Base-by-base conservation (phyloP, 2,797 vertebrate genomes). In the Acrossocheilus wenchowensis region DNA sequence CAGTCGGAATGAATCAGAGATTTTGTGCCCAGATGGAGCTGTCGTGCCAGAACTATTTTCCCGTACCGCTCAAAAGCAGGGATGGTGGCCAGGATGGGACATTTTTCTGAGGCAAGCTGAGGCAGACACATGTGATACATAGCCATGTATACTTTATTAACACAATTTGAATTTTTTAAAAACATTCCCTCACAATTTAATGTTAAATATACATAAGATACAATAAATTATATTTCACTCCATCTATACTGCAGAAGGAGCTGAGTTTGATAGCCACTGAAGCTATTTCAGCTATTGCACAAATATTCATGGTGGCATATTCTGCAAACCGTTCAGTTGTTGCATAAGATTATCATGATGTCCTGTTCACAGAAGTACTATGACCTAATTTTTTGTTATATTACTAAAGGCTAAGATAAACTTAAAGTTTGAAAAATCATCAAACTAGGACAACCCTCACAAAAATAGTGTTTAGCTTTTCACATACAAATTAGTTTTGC, bases 1-100 rank as follows among this genome's bases (percentile, higher is more conserved):
- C 71, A 80, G 54, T 71, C 21, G 41, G 48, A 78, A 74, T 60
- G 66, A 64, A 71, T 82, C 77, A 60, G 64, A 64, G 57, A 57
- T 78, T 72, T 39, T 64, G 64, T 78, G 50, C 50, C 66, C 14
- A 64, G 60, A 62, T 21, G 6, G 73, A 85, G 45, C 26, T 39
- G 17, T 23, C 41, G n/a, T 83, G 75, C 80, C 50, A 80, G 9
- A 60, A 83, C 3, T 66, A 62, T 82, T 52, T 74, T 57, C 30
- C 39, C 19, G 64, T 30, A 52, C 48, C 14, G 19, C 69, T 39
- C 15, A 81, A 50, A 83, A 82, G 52, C 66, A 62, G 14, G 30
- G 73, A 84, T 2, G 6, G 69, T 48, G 45, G 69, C 71, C 73
- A 87, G 26, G 26, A 68, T 30, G 71, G 64, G 82, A 77, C 45